Base-by-base conservation (phyloP, 1,140 invertebrate species). In the Listronotus bonariensis region DNA sequence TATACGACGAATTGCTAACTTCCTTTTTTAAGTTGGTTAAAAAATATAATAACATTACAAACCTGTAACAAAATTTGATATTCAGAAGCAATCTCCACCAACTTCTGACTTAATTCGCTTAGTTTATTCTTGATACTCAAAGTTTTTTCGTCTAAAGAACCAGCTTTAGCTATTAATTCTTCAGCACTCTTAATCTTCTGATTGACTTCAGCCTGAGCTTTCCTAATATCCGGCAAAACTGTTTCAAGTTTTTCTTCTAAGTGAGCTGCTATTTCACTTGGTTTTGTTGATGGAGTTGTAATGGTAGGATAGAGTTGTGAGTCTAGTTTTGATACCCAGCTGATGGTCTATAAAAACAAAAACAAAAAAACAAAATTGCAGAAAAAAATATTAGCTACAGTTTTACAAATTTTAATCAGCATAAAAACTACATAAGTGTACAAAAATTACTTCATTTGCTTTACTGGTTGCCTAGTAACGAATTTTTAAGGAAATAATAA, bases 281-380 rank as follows among this genome's bases (percentile, higher is more conserved):
- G 81, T 63, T 84, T 84, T 38, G 82, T 81, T 1, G 87, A 83
- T 57, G 85, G 81, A 32, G 84, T 85, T 42, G 84, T 88, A 59
- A 93, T 85, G 15, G 92, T 82, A 12, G 91, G 91, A 82, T 92
- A 93, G 58, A 93, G 79, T 66, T 90, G 86, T 53, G 84, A 83
- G 72, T 90, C 86, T 70, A 91, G 82, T 78, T 88, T 87, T n/a
- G 87, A 85, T 68, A 89, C 86, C 84, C 85, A 89, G 69, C 87
- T 85, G 66, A 92, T 85, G 26, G 88, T 90, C 90, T 92, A 77
- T 45, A 72, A 75, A 65, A 26, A 26, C n/a, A n/a, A n/a, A n/a
- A n/a, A n/a, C n/a, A n/a, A n/a, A n/a, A n/a, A n/a, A n/a, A n/a
- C n/a, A n/a, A n/a, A n/a, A n/a, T n/a, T n/a, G n/a, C n/a, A n/a